Evolutionary conservation across 2,797 vertebrate genomes (phyloP).

Genomic region (Acipenser oxyrinchus): DNA sequence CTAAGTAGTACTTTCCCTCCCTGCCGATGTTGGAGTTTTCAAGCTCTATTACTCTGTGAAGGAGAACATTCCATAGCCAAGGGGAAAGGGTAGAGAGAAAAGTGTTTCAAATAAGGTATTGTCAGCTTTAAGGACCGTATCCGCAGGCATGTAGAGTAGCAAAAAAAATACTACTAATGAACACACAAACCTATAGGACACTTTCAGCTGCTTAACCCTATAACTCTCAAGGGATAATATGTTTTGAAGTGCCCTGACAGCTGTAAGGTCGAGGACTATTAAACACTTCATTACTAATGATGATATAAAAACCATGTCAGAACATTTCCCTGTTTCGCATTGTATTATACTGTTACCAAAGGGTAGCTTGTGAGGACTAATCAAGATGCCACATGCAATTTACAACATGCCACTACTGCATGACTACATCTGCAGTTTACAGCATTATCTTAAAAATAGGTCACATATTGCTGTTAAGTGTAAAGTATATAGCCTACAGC

Average conservation of each 20-base stretch:
- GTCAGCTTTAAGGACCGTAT: slow-evolving; percentile 29
- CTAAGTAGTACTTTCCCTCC: slow-evolving; percentile 61
- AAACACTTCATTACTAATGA: slow-evolving; percentile 5
- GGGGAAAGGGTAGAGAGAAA: slow-evolving; percentile 50
- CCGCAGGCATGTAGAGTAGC: slow-evolving; percentile 39
- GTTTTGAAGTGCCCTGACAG: slow-evolving; percentile 4
- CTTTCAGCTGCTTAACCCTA: not conserved
- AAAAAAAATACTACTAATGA: slow-evolving; percentile 22
- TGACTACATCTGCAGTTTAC: not conserved
- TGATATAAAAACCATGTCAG: slow-evolving; percentile 4
- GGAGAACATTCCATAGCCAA: slow-evolving; percentile 58
- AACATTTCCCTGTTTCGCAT: not conserved
- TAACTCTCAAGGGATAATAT: not conserved
- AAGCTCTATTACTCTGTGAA: slow-evolving; percentile 68
- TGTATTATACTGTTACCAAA: slow-evolving; percentile 1
- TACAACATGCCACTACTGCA: not conserved
- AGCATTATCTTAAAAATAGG: not conserved
- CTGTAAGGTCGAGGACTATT: not conserved
- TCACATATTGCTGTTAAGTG: not conserved
- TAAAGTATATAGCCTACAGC: not conserved
- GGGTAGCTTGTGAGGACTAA: not conserved
- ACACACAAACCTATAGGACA: not conserved
- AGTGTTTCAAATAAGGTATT: slow-evolving; percentile 46
- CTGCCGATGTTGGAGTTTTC: slow-evolving; percentile 69
- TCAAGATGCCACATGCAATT: slow-evolving; percentile 5